These are phyloP conservation scores for Alectoris magna DNA, from an alignment of 2,797 vertebrate genomes.

Conservation along the genomic window DNA sequence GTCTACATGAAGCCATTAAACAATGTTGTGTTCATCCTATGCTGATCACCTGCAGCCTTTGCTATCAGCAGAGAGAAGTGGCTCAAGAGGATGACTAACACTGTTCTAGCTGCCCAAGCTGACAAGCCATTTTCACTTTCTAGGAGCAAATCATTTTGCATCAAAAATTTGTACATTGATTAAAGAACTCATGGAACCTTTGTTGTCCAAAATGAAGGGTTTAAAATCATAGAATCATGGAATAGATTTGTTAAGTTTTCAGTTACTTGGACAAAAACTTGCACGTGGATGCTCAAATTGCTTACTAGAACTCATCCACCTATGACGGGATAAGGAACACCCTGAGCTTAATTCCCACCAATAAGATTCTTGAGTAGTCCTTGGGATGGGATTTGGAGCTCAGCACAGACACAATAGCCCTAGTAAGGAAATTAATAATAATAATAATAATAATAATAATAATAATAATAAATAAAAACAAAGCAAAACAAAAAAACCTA, in stretches of 20 bases:
- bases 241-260: not conserved
- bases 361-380: not conserved
- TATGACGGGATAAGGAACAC: fast-evolving
- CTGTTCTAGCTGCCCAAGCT: not conserved
- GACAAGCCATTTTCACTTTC: not conserved
- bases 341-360: not conserved
- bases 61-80: not conserved
- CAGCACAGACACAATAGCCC: not conserved
- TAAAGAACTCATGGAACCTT: not conserved
- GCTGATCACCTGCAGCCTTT: not conserved
- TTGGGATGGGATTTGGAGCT: not conserved
- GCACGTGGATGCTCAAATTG: not conserved
- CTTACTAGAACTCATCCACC: not conserved
- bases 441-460: too few species aligned
- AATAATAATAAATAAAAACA: too few species aligned
- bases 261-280: not conserved
- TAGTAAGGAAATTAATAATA: not conserved
- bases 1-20: not conserved
- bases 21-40: not conserved
- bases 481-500: too few species aligned
- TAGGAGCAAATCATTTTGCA: not conserved
- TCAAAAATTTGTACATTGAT: not conserved
- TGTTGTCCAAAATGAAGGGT: not conserved
- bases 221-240: too few species aligned
- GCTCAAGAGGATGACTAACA: not conserved